Conservation (phyloP, 2,113 vertebrate genomes). For the Neodon shergylaensis region DNA sequence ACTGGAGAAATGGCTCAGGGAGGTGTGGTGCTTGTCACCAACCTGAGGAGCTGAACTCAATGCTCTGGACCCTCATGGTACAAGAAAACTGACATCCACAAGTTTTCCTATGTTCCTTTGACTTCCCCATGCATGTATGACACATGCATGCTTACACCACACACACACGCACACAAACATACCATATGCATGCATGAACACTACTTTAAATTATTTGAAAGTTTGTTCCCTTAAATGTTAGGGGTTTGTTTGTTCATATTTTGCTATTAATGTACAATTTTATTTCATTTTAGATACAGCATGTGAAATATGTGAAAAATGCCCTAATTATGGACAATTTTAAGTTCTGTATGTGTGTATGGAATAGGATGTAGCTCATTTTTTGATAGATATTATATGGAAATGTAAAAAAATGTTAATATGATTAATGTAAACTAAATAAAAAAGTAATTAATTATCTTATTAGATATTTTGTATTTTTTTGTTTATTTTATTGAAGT, state of each 20-base stretch:
- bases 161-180: not conserved
- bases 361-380: not conserved
- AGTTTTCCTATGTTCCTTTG: not conserved
- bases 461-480: not conserved
- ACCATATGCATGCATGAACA: not conserved
- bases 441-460: not conserved
- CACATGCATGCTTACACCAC: too few species aligned
- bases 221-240: not conserved
- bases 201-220: not conserved
- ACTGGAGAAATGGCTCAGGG: not conserved
- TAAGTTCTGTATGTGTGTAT: not conserved
- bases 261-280: not conserved
- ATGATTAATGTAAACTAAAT: not conserved
- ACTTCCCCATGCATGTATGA: too few species aligned
- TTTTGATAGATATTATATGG: not conserved
- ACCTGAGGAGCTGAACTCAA: not conserved
- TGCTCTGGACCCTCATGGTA: not conserved
- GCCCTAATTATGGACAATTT: not conserved
- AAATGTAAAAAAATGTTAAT: not conserved
- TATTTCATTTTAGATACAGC: not conserved
- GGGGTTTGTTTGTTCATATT: conserved; percentile 14
- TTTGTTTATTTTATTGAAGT: not conserved
- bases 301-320: not conserved
- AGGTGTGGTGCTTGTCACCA: not conserved
- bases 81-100: not conserved